Base-by-base conservation (phyloP, 2,797 vertebrate species). In the Siniperca obscura region DNA sequence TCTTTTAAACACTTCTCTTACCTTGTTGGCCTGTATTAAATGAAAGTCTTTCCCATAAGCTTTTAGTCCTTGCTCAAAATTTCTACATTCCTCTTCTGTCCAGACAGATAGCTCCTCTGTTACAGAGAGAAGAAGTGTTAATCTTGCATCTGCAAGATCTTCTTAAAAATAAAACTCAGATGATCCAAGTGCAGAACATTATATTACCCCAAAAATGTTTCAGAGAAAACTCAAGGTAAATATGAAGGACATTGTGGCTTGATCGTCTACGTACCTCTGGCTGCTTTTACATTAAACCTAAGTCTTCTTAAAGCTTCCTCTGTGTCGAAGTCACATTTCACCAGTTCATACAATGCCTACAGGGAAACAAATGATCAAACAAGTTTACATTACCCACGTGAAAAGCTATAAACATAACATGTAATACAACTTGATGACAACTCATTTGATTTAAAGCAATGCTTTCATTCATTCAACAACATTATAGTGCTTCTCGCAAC, bases 1-100 rank as follows among this genome's bases (percentile, higher is more conserved):
- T 40, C 25, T 65, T 65, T 48, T 14, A 22, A 50, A 68, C 56
- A 25, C 16, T 42, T 40, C 10, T 78, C 91, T 92, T 90, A 99
- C 98, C 97, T 99, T 99, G 92, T 98, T 99, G 92, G 97, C 97
- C 93, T 99, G 98, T 94, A 98, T 97, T 86, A 97, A 96, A 83
- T 98, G 97, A 93, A 98, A 98, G 94, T 99, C 98, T 93, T 98
- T 99, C 44, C 97, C 98, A 91, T 98, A 99, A 70, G 96, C 96
- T 93, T 99, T 98, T 76, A 99, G 93, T 60, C 97, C 98, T 95
- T 98, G 97, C 78, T 99, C 98, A 95, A 99, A 99, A 90, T 98
- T 97, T 94, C 97, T 96, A 93, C 97, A 98, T 89, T 99, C 98
- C 90, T 99, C 98, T 82, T 99, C 97, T 53, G 97, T 98, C 98